Conservation (phyloP, 2,888 invertebrate genomes). For the Carabus problematicus region DNA sequence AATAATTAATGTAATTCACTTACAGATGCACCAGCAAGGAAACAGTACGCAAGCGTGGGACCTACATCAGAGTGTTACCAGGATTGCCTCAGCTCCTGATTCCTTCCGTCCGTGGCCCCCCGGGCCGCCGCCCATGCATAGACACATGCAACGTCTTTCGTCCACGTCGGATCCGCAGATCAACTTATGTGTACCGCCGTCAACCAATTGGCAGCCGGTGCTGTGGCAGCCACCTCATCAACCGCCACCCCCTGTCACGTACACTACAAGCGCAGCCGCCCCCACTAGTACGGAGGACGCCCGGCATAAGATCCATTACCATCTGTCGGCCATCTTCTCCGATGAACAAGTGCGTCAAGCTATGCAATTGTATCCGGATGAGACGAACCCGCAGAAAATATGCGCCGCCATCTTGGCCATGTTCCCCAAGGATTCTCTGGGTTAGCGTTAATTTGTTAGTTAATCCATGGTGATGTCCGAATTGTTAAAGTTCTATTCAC, state of each 20-base stretch:
- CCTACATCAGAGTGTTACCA: slow-evolving; percentile 68
- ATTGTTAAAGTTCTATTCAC: background rate
- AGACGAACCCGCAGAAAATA: slow-evolving; percentile 87
- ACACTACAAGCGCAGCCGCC: background rate
- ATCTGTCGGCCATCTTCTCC: slow-evolving; percentile 90
- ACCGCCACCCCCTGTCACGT: background rate
- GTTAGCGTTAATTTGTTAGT: slow-evolving; percentile 1
- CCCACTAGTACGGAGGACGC: slow-evolving; percentile 65
- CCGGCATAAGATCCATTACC: slow-evolving; percentile 81
- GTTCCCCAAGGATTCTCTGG: slow-evolving; percentile 62
- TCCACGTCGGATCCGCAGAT: slow-evolving; percentile 72
- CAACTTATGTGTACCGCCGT: slow-evolving; percentile 59
- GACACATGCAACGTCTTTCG: slow-evolving; percentile 60
- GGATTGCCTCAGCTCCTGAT: slow-evolving; percentile 78
- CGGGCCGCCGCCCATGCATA: slow-evolving; percentile 53
- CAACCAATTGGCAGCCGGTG: slow-evolving; percentile 53
- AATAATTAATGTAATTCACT: slow-evolving; percentile 1
- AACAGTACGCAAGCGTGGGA: slow-evolving; percentile 53
- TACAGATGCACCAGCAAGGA: slow-evolving; percentile 30
- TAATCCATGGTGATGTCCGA: slow-evolving; percentile 4
- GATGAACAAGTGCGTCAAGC: slow-evolving; percentile 84
- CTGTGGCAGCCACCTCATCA: slow-evolving; percentile 51
- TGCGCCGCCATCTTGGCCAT: slow-evolving; percentile 85
- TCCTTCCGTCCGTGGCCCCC: slow-evolving; percentile 65
- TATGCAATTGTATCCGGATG: slow-evolving; percentile 87